phyloP scores from a whole-genome alignment of 2,888 invertebrate species.

The Hirtodrosophila histrioides region DNA sequence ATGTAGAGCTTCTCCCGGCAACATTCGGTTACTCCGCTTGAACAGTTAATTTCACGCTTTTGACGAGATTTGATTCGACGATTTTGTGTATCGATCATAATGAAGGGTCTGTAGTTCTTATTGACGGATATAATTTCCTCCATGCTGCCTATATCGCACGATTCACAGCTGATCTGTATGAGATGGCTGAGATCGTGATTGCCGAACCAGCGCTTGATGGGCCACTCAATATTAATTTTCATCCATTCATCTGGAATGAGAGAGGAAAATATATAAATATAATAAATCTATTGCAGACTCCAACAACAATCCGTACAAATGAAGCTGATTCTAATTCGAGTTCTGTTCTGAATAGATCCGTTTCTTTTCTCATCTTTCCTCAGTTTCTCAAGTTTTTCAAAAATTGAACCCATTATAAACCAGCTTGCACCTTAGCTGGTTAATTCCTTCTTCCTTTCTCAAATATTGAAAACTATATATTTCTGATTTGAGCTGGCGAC shows the following conservation, averaged over 20 bases:
- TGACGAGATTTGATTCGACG: conserved; percentile 86
- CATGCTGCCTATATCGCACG: conserved; percentile 88
- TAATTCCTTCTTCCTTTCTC: too few species aligned
- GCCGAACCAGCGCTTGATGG: conserved; percentile 91
- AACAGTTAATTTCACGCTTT: conserved; percentile 89
- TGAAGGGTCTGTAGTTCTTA: conserved; percentile 89
- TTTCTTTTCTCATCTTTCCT: too few species aligned
- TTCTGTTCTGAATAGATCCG: too few species aligned
- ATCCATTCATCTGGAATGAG: conserved; percentile 90
- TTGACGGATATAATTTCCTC: conserved; percentile 88
- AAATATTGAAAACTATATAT: too few species aligned
- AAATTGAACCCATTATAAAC: too few species aligned
- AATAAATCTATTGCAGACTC: not conserved
- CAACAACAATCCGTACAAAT: too few species aligned
- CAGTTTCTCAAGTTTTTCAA: too few species aligned
- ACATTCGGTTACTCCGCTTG: conserved; percentile 89
- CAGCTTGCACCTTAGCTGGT: too few species aligned
- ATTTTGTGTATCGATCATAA: conserved; percentile 91
- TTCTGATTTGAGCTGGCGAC: not conserved
- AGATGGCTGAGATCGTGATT: conserved; percentile 88
- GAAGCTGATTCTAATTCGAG: too few species aligned
- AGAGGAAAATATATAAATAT: not conserved
- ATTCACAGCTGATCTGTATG: conserved; percentile 91
- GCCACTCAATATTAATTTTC: conserved; percentile 90
- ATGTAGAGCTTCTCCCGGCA: conserved; percentile 93